Base-by-base conservation (phyloP, 2,888 invertebrate species). In the Stegophylla sp. region DNA sequence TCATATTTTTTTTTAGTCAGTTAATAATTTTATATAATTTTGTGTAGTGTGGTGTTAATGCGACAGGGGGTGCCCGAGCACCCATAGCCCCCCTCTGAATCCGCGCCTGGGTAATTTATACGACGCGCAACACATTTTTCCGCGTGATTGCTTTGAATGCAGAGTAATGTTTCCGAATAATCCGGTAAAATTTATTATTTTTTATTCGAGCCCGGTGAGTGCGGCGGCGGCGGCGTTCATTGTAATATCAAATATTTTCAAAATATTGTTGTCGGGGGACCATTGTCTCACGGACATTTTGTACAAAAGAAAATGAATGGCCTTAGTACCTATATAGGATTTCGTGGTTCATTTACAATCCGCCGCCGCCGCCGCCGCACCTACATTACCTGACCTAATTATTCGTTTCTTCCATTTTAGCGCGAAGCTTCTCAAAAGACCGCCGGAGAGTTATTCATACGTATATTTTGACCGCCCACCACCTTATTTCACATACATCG, bases 291-390 rank as follows among this genome's bases (percentile, higher is more conserved):
- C 45, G 17, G 45, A 28, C 28, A 17, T 28, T 67, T 56, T 59
- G 45, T 67, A 77, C 67, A 77, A 77, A 69, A 59, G 67, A 59
- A 69, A 69, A 67, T 45, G 45, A 69, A 56, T 69, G 26, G 59
- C 10, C 45, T 20, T n/a, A n/a, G n/a, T n/a, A n/a, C n/a, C 13
- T 7, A 15, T 34, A 34, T 67, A 69, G 67, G 45, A 67, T 59
- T 48, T 43, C 17, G 59, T 28, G 59, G 77, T 69, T 77, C 59
- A 45, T 77, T 77, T 59, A 59, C 45, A 48, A 48, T 15, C 2
- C 45, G 12, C 43, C n/a, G n/a, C n/a, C n/a, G n/a, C n/a, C n/a
- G n/a, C n/a, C n/a, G n/a, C n/a, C n/a, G n/a, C n/a, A n/a, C n/a
- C n/a, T n/a, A n/a, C n/a, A n/a, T n/a, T 59, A 7, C 56, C 59